Percentiles rank a stretch among this genome's conserved stretches.
These are phyloP conservation scores for Probaryconus sp. DNA, from an alignment of 1,140 invertebrate genomes.

Conservation along the genomic window DNA sequence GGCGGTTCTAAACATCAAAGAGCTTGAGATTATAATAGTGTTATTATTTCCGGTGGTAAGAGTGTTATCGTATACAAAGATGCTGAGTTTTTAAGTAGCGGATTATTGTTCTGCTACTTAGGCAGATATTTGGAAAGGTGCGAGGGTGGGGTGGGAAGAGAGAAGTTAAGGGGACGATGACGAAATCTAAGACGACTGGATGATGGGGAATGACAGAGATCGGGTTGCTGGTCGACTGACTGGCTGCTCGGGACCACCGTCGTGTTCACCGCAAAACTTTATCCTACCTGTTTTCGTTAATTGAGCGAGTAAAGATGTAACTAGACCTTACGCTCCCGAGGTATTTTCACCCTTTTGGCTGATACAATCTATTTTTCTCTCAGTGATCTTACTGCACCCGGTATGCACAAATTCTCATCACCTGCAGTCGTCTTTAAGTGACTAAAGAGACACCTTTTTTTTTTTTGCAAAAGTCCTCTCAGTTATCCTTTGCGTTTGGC, in stretches of 20 bases:
- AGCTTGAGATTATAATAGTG: too few relatives aligned
- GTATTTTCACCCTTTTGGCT: slow-evolving; percentile 74
- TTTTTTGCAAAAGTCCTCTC: too few relatives aligned
- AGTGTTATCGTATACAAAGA: slow-evolving; percentile 59
- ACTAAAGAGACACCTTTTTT: slow-evolving; percentile 7
- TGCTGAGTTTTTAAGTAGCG: slow-evolving; percentile 67
- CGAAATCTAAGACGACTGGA: slow-evolving; percentile 72
- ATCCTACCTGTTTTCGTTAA: slow-evolving; percentile 78
- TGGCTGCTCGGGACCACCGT: slow-evolving; percentile 69
- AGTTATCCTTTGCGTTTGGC: too few relatives aligned
- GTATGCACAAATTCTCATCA: slow-evolving; percentile 30
- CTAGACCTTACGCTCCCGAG: slow-evolving; percentile 76
- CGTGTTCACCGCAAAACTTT: slow-evolving; percentile 72
- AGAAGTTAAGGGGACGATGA: slow-evolving; percentile 70
- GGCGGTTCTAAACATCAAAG: too few relatives aligned
- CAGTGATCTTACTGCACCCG: slow-evolving; percentile 41
- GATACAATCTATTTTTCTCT: slow-evolving; percentile 68
- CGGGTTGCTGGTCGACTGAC: slow-evolving; percentile 68
- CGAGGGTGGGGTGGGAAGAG: too few relatives aligned
- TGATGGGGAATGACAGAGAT: slow-evolving; percentile 75
- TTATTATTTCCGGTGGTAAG: too few relatives aligned
- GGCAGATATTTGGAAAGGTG: slow-evolving; percentile 69
- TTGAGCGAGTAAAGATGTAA: slow-evolving; percentile 79
- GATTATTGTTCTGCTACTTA: slow-evolving; percentile 74
- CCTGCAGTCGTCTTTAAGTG: slow-evolving; percentile 33